Evolutionary conservation across 2,888 invertebrate genomes (phyloP), one percentile per base, ranked within the genome.

Genomic region (Zootermopsis nevadensis): DNA sequence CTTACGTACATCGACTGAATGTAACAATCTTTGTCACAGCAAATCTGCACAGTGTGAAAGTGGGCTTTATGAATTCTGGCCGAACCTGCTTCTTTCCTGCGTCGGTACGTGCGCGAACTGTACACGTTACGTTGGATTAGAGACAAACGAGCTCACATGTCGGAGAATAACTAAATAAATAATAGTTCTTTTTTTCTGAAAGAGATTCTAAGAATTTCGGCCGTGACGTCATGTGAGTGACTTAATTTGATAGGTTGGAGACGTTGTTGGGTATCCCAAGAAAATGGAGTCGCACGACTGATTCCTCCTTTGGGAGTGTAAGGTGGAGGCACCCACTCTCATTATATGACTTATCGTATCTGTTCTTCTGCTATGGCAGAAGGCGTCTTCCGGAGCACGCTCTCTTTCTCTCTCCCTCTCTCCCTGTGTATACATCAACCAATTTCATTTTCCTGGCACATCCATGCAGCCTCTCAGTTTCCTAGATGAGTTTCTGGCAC

Each of bases 401-500:
- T 19, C 35, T 72, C 19, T 42, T n/a, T 79, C n/a, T 79, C 35
- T 60, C 35, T 48, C 33, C 19, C 55, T 30, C 12, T 0, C 10
- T 53, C 22, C 27, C 22, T 30, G 33, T n/a, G 24, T 48, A 48
- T 60, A 60, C n/a, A 60, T 27, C 33, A 53, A 33, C 24, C 82
- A 76, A 82, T 82, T 82, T 82, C 82, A 82, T 82, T 82, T 79
- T 77, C 82, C 66, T 27, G 77, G 77, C 82, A 82, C 82, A 82
- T 82, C 82, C 82, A 77, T 82, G 79, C 53, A 38, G 79, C 35
- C 66, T 79, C 79, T 79, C 79, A 38, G 79, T 79, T 79, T 79
- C 79, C 66, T 79, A 79, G 79, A 79, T 79, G 79, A 79, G 79
- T 60, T 79, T 79, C 60, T 66, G 33, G 55, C n/a, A 60, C 79